phyloP scores from a whole-genome alignment of 1,140 invertebrate genomes.

The Lamellibrachia luymesi region DNA sequence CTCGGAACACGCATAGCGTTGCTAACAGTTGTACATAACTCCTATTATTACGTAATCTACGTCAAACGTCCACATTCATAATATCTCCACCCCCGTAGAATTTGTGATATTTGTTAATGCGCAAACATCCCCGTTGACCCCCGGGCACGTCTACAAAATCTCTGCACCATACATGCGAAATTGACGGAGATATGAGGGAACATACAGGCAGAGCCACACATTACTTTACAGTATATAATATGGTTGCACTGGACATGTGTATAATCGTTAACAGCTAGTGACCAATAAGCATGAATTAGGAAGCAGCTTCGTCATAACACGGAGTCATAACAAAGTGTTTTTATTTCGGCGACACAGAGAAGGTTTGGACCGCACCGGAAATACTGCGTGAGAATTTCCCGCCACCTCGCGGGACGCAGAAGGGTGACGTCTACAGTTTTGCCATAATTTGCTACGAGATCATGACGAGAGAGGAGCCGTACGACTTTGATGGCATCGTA shows the following conservation, averaged over 20 bases:
- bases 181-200: too few relatives aligned
- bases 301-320: neutral
- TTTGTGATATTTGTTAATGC: too few relatives aligned
- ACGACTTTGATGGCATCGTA: constrained; percentile 26
- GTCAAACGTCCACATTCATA: too few relatives aligned
- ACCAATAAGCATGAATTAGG: neutral
- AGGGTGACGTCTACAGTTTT: constrained; percentile 29
- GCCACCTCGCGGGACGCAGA: constrained; percentile 18
- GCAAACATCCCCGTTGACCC: too few relatives aligned
- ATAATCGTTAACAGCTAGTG: neutral
- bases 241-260: neutral
- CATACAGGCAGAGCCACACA: too few relatives aligned
- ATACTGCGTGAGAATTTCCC: constrained; percentile 28
- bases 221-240: neutral
- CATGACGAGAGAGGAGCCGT: constrained; percentile 26
- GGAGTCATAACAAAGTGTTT: neutral
- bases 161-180: too few relatives aligned
- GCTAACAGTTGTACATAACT: too few relatives aligned
- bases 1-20: too few relatives aligned
- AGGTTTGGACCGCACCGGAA: constrained; percentile 31
- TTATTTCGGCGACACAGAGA: constrained; percentile 11
- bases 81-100: too few relatives aligned
- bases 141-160: neutral
- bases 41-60: too few relatives aligned
- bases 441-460: constrained; percentile 30